Percentiles rank a stretch among this genome's conserved stretches.
Evolutionary conservation across 2,113 vertebrate species (phyloP).

Genomic region (Monarcha castaneiventris): DNA sequence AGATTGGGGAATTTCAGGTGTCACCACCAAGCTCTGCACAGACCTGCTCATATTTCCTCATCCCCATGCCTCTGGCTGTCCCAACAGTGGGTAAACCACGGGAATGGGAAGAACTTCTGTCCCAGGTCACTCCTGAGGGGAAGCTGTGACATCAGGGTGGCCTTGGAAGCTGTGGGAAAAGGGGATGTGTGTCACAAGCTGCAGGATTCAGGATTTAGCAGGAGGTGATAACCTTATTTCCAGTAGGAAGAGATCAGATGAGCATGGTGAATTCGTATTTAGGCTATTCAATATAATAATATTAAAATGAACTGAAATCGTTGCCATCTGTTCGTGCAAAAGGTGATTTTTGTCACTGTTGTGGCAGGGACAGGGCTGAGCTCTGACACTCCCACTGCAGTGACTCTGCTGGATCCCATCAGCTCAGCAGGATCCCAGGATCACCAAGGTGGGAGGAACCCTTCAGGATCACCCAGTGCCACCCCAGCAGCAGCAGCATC

Average conservation of each 20-base stretch:
- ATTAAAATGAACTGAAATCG: not conserved
- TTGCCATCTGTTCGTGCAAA: not conserved
- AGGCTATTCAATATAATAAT: not conserved
- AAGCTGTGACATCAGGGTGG: not conserved
- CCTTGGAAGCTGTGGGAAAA: not conserved
- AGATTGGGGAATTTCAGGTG: not conserved
- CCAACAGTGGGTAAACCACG: not conserved
- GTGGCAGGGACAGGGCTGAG: not conserved
- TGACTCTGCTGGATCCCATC: not conserved
- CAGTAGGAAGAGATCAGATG: not conserved
- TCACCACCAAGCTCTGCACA: not conserved
- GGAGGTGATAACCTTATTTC: not conserved
- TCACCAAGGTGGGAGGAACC: rapidly evolving
- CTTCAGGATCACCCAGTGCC: rapidly evolving
- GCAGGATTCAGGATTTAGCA: not conserved
- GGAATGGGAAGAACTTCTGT: not conserved
- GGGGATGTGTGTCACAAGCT: not conserved
- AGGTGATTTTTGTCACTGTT: not conserved
- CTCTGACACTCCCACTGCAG: not conserved
- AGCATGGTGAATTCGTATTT: not conserved
- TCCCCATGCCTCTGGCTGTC: not conserved
- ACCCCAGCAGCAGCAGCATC: not conserved
- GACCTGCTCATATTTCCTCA: not conserved
- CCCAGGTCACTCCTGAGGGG: not conserved
- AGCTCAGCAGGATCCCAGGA: not conserved